Evolutionary conservation across 2,888 invertebrate species (phyloP), one percentile per base, ranked within the genome.

Genomic region (Celastrina argiolus): DNA sequence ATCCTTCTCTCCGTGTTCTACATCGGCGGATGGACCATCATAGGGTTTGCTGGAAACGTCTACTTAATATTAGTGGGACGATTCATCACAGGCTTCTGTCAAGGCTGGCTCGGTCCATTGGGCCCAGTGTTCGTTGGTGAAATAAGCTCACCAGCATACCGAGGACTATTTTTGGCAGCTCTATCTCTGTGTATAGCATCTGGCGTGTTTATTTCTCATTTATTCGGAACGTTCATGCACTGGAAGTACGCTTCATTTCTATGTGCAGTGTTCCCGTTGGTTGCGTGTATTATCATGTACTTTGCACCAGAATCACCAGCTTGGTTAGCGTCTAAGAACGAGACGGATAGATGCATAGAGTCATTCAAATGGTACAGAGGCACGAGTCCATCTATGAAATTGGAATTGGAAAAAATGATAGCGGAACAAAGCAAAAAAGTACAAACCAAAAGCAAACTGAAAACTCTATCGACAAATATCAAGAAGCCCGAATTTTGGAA

Each of bases 251-350:
- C 93, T 1, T 93, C 94, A 0, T 77, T 93, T 8, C 78, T 94
- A 0, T 92, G 92, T 74, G 91, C 91, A 22, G 66, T 84, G n/a
- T 85, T 93, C 42, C 93, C 93, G 0, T 72, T 93, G 2, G 67
- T 92, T 1, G 92, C 92, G 69, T 91, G 92, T 65, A 72, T 93
- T 0, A 84, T 93, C 16, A 81, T 94, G 18, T 84, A 90, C 28
- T 91, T 92, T 26, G 87, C 94, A n/a, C 94, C 94, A 0, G 95
- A 96, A 82, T 93, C 95, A 28, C 95, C 95, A 0, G 90, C 92
- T 16, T 96, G 95, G 95, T 77, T 95, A 39, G 92, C 94, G 5
- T 92, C 93, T 4, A 93, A 92, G 73, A 93, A 93, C 18, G 85
- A 91, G 67, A 82, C 90, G 0, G 91, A 91, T 2, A 92, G 93